These are phyloP conservation scores for Hormiphora californensis DNA, from an alignment of 37 sponge, comb jelly and placozoan genomes.

Conservation along the genomic window DNA sequence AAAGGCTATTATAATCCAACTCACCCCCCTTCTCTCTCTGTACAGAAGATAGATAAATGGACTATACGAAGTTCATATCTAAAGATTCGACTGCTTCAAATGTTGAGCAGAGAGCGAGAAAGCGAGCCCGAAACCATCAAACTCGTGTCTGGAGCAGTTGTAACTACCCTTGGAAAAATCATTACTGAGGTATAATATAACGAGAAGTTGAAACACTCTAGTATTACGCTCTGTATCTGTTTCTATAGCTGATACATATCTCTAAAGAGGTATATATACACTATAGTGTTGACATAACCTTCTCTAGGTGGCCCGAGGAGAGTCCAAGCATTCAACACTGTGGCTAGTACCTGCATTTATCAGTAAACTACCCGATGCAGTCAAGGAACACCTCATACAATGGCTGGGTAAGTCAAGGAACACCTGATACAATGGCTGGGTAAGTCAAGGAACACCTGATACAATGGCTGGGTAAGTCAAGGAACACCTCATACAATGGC, in stretches of 20 bases:
- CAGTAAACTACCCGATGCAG: not conserved
- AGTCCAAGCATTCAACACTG: not conserved
- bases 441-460: no score
- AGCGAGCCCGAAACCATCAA: not conserved
- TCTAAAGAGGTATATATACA: no score
- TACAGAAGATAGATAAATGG: constrained; percentile 14
- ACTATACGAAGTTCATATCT: not conserved
- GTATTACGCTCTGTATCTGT: no score
- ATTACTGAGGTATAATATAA: constrained; percentile 24
- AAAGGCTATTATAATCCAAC: no score
- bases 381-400: constrained; percentile 26
- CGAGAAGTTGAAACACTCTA: no score
- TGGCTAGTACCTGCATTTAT: constrained; percentile 14
- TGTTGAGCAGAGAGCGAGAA: not conserved
- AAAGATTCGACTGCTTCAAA: not conserved
- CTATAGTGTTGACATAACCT: no score
- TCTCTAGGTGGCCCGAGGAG: not conserved
- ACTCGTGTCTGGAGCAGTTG: constrained; percentile 20
- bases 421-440: no score
- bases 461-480: no score
- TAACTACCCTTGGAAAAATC: not conserved
- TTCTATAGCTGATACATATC: no score
- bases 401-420: not conserved
- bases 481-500: no score
- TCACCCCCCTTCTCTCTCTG: not conserved